Evolutionary conservation across 2,888 invertebrate genomes (phyloP), one percentile per base, ranked within the genome.

Genomic region (Rugalucina vietnamica): DNA sequence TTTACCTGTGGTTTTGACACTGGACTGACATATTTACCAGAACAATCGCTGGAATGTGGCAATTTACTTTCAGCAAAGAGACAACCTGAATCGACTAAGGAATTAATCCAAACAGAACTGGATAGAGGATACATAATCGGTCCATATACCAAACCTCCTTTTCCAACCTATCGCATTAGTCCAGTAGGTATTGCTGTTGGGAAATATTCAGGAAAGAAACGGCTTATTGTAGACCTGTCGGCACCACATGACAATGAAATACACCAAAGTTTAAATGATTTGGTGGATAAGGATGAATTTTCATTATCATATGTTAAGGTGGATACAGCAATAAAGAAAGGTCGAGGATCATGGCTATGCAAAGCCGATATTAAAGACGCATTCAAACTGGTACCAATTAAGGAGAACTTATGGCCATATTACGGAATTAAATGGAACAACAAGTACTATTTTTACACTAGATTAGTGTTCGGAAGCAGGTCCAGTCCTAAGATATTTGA

Each of bases 151-250:
- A 10, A 10, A 0, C 43, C 43, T 18, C 87, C 89, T 14, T 84
- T 87, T 77, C 0, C 43, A 10, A 12, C 36, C 4, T 84, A 81
- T 50, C 39, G 89, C 24, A 80, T 87, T 29, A 81, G 65, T 27
- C 83, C 87, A 1, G 39, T 87, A 5, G 89, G 84, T 10, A 70
- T 88, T 27, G 87, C 86, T 0, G 76, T 43, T 32, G 70, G 76
- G 1, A 89, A 88, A 79, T 87, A 88, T 69, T 85, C 83, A 1
- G 74, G 74, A n/a, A 87, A 87, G 50, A 69, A 86, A 57, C 49
- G 88, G 8, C 57, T 90, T 0, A 88, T 87, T 5, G 65, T 88
- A 0, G 90, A 90, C 73, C n/a, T 88, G 3, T 88, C 86, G 5
- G 74, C 88, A 0, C 86, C 88, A 36, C 90, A 88, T 72, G 70